Conservation (phyloP, 1,140 invertebrate species). For the Anastatus disparis region DNA sequence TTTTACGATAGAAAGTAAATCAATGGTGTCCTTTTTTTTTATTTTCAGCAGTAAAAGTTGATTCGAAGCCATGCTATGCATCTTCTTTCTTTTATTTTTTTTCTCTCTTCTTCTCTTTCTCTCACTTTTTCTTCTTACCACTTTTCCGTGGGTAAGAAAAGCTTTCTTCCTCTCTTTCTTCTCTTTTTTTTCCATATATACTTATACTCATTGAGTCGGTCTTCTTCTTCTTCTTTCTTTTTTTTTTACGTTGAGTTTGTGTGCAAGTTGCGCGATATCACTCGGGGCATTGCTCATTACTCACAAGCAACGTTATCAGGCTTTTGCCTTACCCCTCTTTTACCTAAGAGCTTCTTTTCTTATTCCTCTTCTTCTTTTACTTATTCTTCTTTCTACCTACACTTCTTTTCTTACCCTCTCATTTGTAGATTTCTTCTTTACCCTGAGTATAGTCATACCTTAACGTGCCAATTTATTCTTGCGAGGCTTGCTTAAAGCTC, state of each 20-base stretch:
- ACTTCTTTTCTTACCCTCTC: too few relatives aligned
- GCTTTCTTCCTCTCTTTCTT: too few relatives aligned
- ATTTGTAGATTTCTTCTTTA: conserved; percentile 42
- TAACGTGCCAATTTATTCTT: conserved; percentile 31
- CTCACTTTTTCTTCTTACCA: too few relatives aligned
- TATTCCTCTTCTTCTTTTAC: too few relatives aligned
- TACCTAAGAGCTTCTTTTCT: too few relatives aligned
- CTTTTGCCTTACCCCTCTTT: conserved; percentile 52
- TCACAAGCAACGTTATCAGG: conserved; percentile 62
- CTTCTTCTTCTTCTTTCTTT: conserved; percentile 48
- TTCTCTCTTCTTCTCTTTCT: background rate
- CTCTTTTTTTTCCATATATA: conserved; percentile 34
- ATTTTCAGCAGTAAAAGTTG: conserved; percentile 65
- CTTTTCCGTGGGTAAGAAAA: too few relatives aligned
- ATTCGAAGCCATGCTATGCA: conserved; percentile 53
- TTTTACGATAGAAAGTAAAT: too few relatives aligned
- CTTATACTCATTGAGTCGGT: conserved; percentile 49
- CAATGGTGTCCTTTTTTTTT: background rate
- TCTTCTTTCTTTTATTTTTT: conserved; percentile 5
- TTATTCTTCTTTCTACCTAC: too few relatives aligned
- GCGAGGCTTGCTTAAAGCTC: conserved; percentile 32
- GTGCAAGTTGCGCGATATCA: conserved; percentile 65
- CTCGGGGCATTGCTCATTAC: conserved; percentile 66
- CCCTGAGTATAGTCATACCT: background rate
- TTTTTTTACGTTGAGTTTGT: too few relatives aligned